Conservation (phyloP, 2,113 vertebrate genomes). For the Lophura nycthemera region DNA sequence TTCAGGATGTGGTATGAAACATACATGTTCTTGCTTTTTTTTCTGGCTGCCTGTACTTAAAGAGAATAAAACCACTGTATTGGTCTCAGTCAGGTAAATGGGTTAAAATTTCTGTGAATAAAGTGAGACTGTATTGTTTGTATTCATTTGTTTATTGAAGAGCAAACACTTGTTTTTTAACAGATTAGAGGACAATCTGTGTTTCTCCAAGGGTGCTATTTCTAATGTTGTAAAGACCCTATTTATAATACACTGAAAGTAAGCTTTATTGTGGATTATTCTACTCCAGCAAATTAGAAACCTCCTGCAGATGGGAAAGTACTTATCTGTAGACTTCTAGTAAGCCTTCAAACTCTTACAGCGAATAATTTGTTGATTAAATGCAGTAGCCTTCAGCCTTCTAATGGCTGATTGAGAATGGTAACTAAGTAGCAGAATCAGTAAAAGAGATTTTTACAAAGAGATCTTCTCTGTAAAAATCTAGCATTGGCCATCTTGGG, state of each 20-base stretch:
- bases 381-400: neutral
- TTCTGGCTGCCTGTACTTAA: neutral
- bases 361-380: neutral
- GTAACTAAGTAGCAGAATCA: neutral
- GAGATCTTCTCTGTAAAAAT: neutral
- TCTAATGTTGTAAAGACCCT: neutral
- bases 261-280: neutral
- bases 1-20: neutral
- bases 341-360: neutral
- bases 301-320: neutral
- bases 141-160: neutral
- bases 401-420: neutral
- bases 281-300: neutral
- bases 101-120: neutral
- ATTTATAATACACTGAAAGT: neutral
- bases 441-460: neutral
- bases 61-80: neutral
- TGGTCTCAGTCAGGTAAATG: neutral
- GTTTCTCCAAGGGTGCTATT: neutral
- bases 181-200: neutral
- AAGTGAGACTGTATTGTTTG: neutral
- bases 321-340: neutral
- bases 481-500: neutral
- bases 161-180: neutral
- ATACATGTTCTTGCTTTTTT: neutral